Evolutionary conservation across 2,888 invertebrate genomes (phyloP).

Genomic region (Tethea ocularis): DNA sequence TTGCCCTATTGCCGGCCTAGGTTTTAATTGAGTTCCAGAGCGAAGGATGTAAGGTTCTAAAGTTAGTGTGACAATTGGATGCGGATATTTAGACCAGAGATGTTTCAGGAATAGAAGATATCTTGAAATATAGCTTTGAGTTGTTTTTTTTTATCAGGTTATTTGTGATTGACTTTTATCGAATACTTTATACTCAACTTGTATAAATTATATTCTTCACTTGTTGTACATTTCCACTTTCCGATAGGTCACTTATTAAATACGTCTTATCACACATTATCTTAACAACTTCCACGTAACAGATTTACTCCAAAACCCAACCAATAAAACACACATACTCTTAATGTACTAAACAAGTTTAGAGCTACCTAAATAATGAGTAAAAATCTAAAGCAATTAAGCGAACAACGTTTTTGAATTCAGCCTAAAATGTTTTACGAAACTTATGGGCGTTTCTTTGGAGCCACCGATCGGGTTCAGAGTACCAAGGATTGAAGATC

Average conservation of each 20-base stretch:
- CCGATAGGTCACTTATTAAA: background rate
- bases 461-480: background rate
- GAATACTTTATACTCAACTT: background rate
- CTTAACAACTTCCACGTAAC: too few relatives aligned
- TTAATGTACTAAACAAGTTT: background rate
- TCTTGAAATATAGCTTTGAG: background rate
- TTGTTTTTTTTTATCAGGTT: background rate
- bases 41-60: conserved; percentile 19
- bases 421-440: background rate
- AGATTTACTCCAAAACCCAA: background rate
- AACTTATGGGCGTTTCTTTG: conserved; percentile 1
- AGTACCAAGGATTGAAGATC: background rate
- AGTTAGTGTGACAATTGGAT: conserved; percentile 14
- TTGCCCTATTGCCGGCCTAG: conserved; percentile 20
- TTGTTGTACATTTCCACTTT: background rate
- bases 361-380: background rate
- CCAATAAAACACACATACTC: background rate
- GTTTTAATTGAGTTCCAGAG: conserved; percentile 27
- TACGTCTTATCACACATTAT: background rate
- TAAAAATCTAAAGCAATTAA: conserved; percentile 2
- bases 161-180: background rate
- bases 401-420: conserved; percentile 1
- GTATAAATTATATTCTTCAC: background rate
- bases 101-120: too few relatives aligned
- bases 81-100: background rate